phyloP scores from a whole-genome alignment of 1,140 invertebrate genomes.

The Drosophila equinoxialis region DNA sequence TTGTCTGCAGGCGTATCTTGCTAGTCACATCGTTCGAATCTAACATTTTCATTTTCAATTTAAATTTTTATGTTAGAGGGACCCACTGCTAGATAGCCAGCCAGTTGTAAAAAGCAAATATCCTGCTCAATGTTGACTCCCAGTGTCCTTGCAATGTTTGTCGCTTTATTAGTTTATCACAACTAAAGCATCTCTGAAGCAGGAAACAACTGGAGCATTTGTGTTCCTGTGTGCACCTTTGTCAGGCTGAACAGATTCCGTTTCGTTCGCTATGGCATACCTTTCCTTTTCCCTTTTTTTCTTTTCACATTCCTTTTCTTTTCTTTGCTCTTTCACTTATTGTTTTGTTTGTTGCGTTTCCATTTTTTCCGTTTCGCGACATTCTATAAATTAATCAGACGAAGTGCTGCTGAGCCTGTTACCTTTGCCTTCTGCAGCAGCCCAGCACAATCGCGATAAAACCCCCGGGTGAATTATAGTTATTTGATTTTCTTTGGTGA shows the following conservation, averaged over 20 bases:
- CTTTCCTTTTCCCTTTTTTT: constrained; percentile 19
- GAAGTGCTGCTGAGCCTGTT: constrained; percentile 54
- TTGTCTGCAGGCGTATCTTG: constrained; percentile 43
- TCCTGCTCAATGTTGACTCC: constrained; percentile 40
- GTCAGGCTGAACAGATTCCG: constrained; percentile 31
- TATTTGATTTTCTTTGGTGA: constrained; percentile 79
- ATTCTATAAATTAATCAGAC: constrained; percentile 79
- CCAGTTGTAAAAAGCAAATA: constrained; percentile 74
- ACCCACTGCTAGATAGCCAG: not conserved
- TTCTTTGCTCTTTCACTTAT: constrained; percentile 64
- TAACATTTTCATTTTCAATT: constrained; percentile 73
- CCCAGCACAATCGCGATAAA: constrained; percentile 79
- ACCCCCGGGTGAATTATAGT: constrained; percentile 77
- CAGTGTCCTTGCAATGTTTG: constrained; percentile 56
- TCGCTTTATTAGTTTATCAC: constrained; percentile 80
- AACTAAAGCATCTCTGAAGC: constrained; percentile 68
- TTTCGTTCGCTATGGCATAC: not conserved
- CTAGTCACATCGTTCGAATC: constrained; percentile 57
- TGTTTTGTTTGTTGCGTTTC: constrained; percentile 48
- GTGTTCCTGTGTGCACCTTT: constrained; percentile 49
- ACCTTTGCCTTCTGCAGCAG: constrained; percentile 44
- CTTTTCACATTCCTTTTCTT: constrained; percentile 6
- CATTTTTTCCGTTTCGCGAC: constrained; percentile 49
- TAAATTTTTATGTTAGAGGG: constrained; percentile 66
- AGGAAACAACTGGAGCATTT: constrained; percentile 43